Conservation (phyloP, 2,888 invertebrate genomes). For the Calephelis perditalis region DNA sequence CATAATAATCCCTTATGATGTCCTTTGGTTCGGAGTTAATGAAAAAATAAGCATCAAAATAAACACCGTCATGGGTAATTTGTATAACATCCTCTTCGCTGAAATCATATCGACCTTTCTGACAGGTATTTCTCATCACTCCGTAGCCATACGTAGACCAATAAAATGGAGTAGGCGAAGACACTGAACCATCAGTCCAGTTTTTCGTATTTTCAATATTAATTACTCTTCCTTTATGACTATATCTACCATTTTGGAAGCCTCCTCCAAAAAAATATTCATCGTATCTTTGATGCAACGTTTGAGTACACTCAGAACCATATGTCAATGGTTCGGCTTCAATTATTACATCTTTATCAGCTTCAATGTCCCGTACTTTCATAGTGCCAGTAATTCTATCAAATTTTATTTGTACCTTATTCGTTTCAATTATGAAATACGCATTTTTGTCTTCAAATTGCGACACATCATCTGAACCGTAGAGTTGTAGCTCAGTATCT, state of each 20-base stretch:
- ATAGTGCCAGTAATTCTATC: slow-evolving; percentile 52
- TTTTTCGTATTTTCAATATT: slow-evolving; percentile 55
- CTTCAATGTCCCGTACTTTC: slow-evolving; percentile 48
- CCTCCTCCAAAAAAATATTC: slow-evolving; percentile 68
- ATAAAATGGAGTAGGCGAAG: slow-evolving; percentile 65
- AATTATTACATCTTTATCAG: slow-evolving; percentile 46
- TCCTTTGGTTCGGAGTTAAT: slow-evolving; percentile 48
- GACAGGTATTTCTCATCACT: slow-evolving; percentile 65
- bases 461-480: slow-evolving; percentile 48
- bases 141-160: slow-evolving; percentile 67
- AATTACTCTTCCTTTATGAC: slow-evolving; percentile 59
- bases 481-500: slow-evolving; percentile 27
- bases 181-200: slow-evolving; percentile 60
- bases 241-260: slow-evolving; percentile 68
- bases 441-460: slow-evolving; percentile 36
- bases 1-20: slow-evolving; percentile 61
- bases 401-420: slow-evolving; percentile 50
- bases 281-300: slow-evolving; percentile 42
- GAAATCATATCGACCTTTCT: slow-evolving; percentile 59
- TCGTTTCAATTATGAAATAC: slow-evolving; percentile 45
- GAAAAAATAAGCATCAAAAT: slow-evolving; percentile 63
- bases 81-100: slow-evolving; percentile 38
- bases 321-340: slow-evolving; percentile 51
- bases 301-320: slow-evolving; percentile 41
- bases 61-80: slow-evolving; percentile 44